Evolutionary conservation across 2,113 vertebrate genomes (phyloP).

Genomic region (Scortum barcoo): DNA sequence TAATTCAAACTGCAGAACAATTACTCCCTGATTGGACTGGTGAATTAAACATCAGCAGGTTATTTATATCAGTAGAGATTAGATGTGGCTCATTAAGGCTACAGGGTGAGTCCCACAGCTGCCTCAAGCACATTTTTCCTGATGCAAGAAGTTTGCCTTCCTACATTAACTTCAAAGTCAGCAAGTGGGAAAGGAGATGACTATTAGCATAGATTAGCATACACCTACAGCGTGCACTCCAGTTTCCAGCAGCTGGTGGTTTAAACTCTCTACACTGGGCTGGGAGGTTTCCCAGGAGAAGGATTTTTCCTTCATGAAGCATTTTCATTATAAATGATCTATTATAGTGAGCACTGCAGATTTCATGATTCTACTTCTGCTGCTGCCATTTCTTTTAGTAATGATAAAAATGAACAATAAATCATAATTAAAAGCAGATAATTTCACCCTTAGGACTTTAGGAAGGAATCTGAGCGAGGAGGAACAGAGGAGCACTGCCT

Average conservation of each 20-base stretch:
- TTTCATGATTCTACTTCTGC: too few species aligned
- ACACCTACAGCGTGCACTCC: background rate
- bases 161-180: constrained; percentile 2
- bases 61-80: background rate
- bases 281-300: background rate
- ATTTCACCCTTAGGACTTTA: too few species aligned
- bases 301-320: background rate
- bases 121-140: background rate
- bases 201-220: constrained; percentile 17
- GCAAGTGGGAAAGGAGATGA: background rate
- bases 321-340: too few species aligned
- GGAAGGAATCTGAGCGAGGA: too few species aligned
- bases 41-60: background rate
- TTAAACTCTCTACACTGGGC: background rate
- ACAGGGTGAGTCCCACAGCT: background rate
- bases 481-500: too few species aligned
- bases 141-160: constrained; percentile 1
- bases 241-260: background rate
- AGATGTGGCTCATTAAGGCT: background rate
- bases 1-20: background rate
- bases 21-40: background rate
- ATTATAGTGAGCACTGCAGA: too few species aligned
- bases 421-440: too few species aligned
- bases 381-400: too few species aligned
- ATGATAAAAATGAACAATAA: too few species aligned